Evolutionary conservation across 53 echinoderm and acorn worm species (phyloP).

Genomic region (Holothuria leucospilota): DNA sequence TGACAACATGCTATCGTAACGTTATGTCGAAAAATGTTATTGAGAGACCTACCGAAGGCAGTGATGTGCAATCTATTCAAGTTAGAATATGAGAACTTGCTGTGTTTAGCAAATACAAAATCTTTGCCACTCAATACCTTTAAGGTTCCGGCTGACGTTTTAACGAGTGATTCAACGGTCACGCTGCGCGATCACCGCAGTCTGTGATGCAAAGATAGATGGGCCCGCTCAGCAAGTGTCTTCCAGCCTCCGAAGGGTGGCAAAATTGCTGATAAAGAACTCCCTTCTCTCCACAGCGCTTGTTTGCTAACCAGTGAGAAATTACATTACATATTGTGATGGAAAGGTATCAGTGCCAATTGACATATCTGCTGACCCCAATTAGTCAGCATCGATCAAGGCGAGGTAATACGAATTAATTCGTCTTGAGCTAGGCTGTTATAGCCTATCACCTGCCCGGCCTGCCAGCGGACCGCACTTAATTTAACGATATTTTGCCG

Average conservation of each 20-base stretch:
- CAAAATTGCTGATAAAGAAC: slow-evolving; percentile 30
- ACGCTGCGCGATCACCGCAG: slow-evolving; percentile 40
- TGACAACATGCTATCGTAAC: no score
- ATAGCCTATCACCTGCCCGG: slow-evolving; percentile 40
- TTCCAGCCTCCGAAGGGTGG: slow-evolving; percentile 31
- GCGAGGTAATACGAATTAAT: slow-evolving; percentile 2
- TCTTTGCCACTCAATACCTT: not conserved
- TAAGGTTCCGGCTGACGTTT: slow-evolving; percentile 29
- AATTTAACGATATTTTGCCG: slow-evolving; percentile 31
- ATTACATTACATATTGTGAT: slow-evolving; percentile 49
- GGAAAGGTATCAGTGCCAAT: slow-evolving; percentile 42
- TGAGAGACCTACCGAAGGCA: no score
- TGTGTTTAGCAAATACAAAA: slow-evolving; percentile 21
- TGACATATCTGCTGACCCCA: slow-evolving; percentile 45
- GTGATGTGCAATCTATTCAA: not conserved
- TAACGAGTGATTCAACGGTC: slow-evolving; percentile 50
- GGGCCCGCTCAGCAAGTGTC: slow-evolving; percentile 28
- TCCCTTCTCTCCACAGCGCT: slow-evolving; percentile 18
- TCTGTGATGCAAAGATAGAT: not conserved
- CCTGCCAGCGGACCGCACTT: slow-evolving; percentile 16
- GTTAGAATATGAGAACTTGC: slow-evolving; percentile 4
- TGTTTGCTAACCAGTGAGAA: slow-evolving; percentile 45
- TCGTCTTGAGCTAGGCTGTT: slow-evolving; percentile 12
- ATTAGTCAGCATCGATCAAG: slow-evolving; percentile 44
- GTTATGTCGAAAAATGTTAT: no score